These are phyloP conservation scores for Pteromalus puparum DNA, from an alignment of 1,140 invertebrate species.

Conservation along the genomic window DNA sequence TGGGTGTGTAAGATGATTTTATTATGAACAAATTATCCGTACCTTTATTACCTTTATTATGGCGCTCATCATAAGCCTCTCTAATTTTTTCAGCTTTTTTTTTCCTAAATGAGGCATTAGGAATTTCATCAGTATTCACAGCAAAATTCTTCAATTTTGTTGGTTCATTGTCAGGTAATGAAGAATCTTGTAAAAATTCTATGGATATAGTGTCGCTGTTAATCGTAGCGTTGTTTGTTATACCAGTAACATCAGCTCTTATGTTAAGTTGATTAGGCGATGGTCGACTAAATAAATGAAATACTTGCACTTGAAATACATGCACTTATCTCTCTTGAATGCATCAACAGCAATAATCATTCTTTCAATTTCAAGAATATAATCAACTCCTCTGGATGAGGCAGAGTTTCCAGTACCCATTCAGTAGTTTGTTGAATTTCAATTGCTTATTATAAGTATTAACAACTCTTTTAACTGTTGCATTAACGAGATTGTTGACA, in stretches of 20 bases:
- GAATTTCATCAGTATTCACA: conserved; percentile 66
- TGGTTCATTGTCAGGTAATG: conserved; percentile 64
- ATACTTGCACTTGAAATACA: too few species aligned
- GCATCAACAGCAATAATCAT: conserved; percentile 82
- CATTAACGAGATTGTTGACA: conserved; percentile 80
- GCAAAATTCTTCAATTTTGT: conserved; percentile 66
- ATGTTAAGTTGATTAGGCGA: conserved; percentile 54
- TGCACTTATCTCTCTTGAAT: conserved; percentile 73
- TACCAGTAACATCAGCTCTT: conserved; percentile 62
- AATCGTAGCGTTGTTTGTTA: conserved; percentile 73
- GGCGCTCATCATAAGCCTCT: conserved; percentile 71
- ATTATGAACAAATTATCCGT: conserved; percentile 33
- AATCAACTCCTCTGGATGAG: conserved; percentile 91
- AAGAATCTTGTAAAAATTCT: conserved; percentile 69
- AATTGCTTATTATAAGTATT: conserved; percentile 76
- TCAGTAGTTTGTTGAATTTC: conserved; percentile 79
- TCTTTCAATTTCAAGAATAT: conserved; percentile 86
- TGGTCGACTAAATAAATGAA: conserved; percentile 59
- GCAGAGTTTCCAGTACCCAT: conserved; percentile 92
- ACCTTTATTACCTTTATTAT: conserved; percentile 74
- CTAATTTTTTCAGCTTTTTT: conserved; percentile 72
- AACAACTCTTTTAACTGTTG: conserved; percentile 77
- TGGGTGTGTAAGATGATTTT: background rate
- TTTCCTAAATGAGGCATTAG: conserved; percentile 67
- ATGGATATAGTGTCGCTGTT: conserved; percentile 71